Base-by-base conservation (phyloP, 2,888 invertebrate genomes). In the Tenthredo notha region DNA sequence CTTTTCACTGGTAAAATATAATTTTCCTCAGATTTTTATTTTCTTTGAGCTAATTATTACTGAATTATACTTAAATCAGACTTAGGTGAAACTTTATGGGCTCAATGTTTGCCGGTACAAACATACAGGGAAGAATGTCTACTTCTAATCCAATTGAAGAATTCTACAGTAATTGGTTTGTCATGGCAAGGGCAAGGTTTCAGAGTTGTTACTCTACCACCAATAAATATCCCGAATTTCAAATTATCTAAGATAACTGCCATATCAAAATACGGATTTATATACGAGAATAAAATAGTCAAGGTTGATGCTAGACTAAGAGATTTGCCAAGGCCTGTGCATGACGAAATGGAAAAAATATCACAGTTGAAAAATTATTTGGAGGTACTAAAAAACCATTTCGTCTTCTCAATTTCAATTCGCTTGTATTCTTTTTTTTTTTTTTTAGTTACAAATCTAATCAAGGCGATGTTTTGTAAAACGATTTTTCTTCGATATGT, bases 61-160 rank as follows among this genome's bases (percentile, higher is more conserved):
- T 67, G 6, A n/a, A 21, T 37, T 75, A 18, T 58, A 29, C 54
- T 21, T 37, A 85, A 86, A 25, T 72, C 84, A 92, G 92, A 88
- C 67, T 65, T 89, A 15, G 86, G 87, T 7, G 89, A 91, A 43
- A 86, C 90, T 50, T 25, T 85, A 2, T 91, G 90, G 90, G 85
- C 91, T 7, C 84, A 85, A 80, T 87, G 87, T 84, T 86, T 95
- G 58, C 92, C 92, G 1, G 85, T 94, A 0, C 89, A 92, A 83
- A 94, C 93, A 2, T 94, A 94, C 85, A 91, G 94, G 83, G 93
- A 94, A 86, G 94, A 95, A 84, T 91, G 93, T 1, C 87, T 94
- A 74, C 86, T 95, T 67, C 86, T 95, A 9, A 90, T 93, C 2
- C 94, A 95, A 89, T 90, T 90, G 21, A 87, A 87, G 86, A 92